phyloP scores from a whole-genome alignment of 2,797 vertebrate species.

The Caiman crocodilus region DNA sequence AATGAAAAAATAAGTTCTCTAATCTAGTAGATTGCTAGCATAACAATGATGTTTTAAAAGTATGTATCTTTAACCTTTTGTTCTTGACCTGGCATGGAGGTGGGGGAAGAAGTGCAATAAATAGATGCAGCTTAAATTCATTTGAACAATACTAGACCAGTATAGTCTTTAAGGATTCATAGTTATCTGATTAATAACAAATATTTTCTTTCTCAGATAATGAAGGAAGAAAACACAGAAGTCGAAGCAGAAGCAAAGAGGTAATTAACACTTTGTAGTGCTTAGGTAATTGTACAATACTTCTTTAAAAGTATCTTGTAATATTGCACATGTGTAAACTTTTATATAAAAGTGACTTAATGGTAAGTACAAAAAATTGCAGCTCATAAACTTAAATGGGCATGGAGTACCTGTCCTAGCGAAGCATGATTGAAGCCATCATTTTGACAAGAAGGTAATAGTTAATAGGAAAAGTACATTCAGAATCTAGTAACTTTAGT shows the following conservation, averaged over 20 bases:
- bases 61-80: neutral
- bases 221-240: conserved; percentile 92
- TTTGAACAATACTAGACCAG: neutral
- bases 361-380: conserved; percentile 93
- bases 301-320: conserved; percentile 79
- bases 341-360: conserved; percentile 70
- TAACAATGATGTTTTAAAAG: neutral
- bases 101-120: neutral
- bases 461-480: conserved; percentile 78
- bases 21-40: neutral
- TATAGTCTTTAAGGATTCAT: neutral
- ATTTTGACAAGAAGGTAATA: conserved; percentile 83
- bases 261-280: conserved; percentile 93
- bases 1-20: neutral
- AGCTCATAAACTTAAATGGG: conserved; percentile 77
- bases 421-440: conserved; percentile 85
- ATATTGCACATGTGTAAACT: conserved; percentile 78
- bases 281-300: conserved; percentile 84
- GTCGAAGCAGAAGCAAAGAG: conserved; percentile 99
- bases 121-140: neutral
- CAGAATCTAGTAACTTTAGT: conserved; percentile 77
- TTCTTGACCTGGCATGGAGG: neutral
- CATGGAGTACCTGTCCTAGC: conserved; percentile 80
- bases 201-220: conserved; percentile 83
- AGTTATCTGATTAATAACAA: conserved; percentile 7